A percentile compares a stretch with the other conserved stretches of the same genome.
phyloP scores from a whole-genome alignment of 2,888 invertebrate genomes.

The Neoscelio sp. region DNA sequence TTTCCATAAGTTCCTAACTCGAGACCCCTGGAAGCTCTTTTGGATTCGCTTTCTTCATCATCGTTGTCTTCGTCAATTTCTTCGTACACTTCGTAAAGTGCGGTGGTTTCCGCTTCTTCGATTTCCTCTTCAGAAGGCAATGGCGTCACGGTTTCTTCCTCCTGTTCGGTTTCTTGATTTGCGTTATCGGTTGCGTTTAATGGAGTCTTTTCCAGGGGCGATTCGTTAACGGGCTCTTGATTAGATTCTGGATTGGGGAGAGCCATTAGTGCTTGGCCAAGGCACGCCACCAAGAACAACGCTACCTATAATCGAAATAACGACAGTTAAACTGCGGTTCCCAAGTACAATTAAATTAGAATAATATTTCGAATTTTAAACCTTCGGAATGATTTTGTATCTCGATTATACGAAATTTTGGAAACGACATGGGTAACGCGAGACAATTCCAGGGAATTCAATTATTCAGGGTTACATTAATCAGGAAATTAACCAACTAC shows the following conservation, averaged over 20 bases:
- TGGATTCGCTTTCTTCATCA: conserved; percentile 5
- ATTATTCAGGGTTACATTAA: neutral
- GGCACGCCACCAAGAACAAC: conserved; percentile 55
- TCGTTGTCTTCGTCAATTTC: neutral
- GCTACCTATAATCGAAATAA: conserved; percentile 62
- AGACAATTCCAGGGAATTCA: no score
- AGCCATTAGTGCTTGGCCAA: conserved; percentile 59
- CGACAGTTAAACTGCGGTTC: conserved; percentile 1
- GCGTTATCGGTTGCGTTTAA: conserved; percentile 54
- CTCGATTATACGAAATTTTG: no score
- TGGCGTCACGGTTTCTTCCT: conserved; percentile 27
- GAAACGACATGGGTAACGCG: neutral
- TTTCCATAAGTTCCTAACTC: conserved; percentile 42
- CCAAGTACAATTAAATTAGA: conserved; percentile 9
- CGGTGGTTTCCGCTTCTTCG: neutral
- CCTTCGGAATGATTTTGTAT: no score
- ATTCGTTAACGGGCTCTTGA: conserved; percentile 68
- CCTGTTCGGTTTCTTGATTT: conserved; percentile 55
- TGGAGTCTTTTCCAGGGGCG: conserved; percentile 50
- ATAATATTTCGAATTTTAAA: conserved; percentile 3
- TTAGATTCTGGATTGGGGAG: conserved; percentile 59
- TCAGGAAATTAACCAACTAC: neutral
- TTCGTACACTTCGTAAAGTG: neutral
- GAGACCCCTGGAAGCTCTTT: conserved; percentile 43
- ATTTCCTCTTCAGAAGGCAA: neutral